Evolutionary conservation across 2,113 vertebrate species (phyloP), one percentile per base, ranked within the genome.

Genomic region (Aphelocoma coerulescens): DNA sequence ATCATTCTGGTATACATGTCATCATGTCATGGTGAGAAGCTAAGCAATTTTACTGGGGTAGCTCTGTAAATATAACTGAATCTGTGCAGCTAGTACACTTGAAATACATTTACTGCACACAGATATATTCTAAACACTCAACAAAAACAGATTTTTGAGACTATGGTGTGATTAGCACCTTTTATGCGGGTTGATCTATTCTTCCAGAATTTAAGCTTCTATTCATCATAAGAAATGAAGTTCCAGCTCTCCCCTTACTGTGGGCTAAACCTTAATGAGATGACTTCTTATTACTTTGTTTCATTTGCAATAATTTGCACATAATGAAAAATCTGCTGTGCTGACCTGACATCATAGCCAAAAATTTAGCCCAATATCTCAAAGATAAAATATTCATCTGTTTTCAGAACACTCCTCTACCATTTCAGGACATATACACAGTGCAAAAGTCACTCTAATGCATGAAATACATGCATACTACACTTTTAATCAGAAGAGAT

Each of bases 11-110:
- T 87, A 79, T 62, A 49, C 1, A 2, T 86, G 68, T 83, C 61
- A 72, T 72, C 82, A 68, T 75, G 80, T 68, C 95, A 94, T 30
- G n/a, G 57, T 78, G 62, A 94, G 92, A 94, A 86, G 33, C 58
- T 37, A 78, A 46, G 69, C 49, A 87, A 66, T 92, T 93, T 97
- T 68, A 79, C 80, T 67, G 32, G 72, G 33, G 20, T 67, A 83
- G 52, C 58, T 84, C 66, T 61, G 49, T 43, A 84, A 72, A 82
- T 51, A 24, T 27, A 81, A 86, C 57, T 92, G 27, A 75, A 88
- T n/a, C 52, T 37, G 43, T 61, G 65, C 19, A 72, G 33, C 55
- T 69, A 67, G 46, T 46, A 74, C 21, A 77, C 52, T 79, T 86
- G 65, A 91, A 85, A 95, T 78, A 57, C 68, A 79, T 88, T 46